phyloP scores from a whole-genome alignment of 2,888 invertebrate species.

The Achlya flavicornis region DNA sequence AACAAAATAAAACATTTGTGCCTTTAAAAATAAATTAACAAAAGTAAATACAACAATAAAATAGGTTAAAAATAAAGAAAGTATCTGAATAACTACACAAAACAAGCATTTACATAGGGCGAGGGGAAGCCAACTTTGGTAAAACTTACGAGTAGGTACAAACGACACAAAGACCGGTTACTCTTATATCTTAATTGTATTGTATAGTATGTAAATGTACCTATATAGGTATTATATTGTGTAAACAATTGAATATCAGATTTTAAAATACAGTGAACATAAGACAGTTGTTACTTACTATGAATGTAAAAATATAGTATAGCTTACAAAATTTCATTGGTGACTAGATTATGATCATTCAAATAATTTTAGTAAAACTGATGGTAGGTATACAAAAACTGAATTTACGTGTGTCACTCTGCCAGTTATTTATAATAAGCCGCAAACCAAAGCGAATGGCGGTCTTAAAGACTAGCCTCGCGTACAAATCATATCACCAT shows the following conservation, averaged over 20 bases:
- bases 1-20: constrained; percentile 82
- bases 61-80: constrained; percentile 63
- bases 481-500: not conserved
- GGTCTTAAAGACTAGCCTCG: not conserved
- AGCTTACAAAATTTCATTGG: constrained; percentile 43
- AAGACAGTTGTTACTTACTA: constrained; percentile 34
- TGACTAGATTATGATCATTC: constrained; percentile 62
- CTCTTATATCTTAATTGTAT: constrained; percentile 25
- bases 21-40: constrained; percentile 82
- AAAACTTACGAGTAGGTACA: constrained; percentile 27
- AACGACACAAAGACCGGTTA: constrained; percentile 16
- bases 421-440: not conserved
- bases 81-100: constrained; percentile 55
- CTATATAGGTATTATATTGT: constrained; percentile 13
- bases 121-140: constrained; percentile 60
- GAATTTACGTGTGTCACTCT: not conserved
- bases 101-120: constrained; percentile 74
- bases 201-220: constrained; percentile 33
- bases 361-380: constrained; percentile 21
- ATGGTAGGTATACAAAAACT: not conserved
- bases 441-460: not conserved
- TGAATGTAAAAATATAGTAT: constrained; percentile 52
- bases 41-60: constrained; percentile 78
- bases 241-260: constrained; percentile 14
- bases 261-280: constrained; percentile 22